Base-by-base conservation (phyloP, 2,797 vertebrate species). In the Podargus strigoides region DNA sequence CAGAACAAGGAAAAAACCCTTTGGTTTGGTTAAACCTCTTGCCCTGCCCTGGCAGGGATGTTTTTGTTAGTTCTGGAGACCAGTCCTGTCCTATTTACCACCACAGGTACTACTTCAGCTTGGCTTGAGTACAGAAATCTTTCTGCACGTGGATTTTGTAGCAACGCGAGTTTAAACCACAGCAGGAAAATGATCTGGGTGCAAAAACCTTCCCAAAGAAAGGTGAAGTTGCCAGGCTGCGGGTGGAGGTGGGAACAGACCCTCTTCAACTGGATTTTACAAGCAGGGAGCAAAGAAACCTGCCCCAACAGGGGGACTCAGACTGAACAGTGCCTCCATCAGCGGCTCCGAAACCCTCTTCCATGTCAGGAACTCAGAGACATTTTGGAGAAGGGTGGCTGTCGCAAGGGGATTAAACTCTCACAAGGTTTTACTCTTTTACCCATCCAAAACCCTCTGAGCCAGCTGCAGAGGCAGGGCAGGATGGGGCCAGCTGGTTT, bases 311-410 rank as follows among this genome's bases (percentile, higher is more conserved):
- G 47, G 42, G 47, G 11, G 62, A 10, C 58, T 68, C 60, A 30
- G 44, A 34, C n/a, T 7, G 10, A 44, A 14, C 47, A 17, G 26
- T 22, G 34, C 17, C 20, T 59, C 60, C 39, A 22, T 21, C 27
- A 24, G 81, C 3, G 0, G 23, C 26, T n/a, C 28, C 1, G 0
- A 58, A 78, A 42, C 27, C n/a, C n/a, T n/a, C n/a, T n/a, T n/a
- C n/a, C n/a, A n/a, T n/a, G n/a, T n/a, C 67, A 59, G 24, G 28
- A 58, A 28, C 68, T 26, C 17, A 13, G 30, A 47, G 27, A 16
- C 4, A 0, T 42, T 36, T n/a, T 23, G 46, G 49, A 58, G 73
- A 56, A 62, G 22, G 19, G 37, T 17, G 1, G 1, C 14, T 42
- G 59, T 26, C 2, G 1, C 0, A 2, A 32, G 9, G 39, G 52